Evolutionary conservation across 2,113 vertebrate genomes (phyloP), one percentile per base, ranked within the genome.

Genomic region (Oreotrochilus melanogaster): DNA sequence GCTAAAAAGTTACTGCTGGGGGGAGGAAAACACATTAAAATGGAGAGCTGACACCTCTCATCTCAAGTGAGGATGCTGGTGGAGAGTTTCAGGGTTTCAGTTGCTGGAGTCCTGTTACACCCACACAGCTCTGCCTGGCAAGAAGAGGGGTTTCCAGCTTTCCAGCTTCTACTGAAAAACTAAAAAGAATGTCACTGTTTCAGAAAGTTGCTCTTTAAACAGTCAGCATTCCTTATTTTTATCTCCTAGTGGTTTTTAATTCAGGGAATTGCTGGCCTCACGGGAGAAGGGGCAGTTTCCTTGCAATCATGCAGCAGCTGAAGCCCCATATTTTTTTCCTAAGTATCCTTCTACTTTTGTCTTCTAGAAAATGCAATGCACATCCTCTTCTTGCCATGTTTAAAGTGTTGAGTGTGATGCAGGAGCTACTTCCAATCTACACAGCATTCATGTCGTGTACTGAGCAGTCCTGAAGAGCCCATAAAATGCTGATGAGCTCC

Each of bases 401-500:
- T 72, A 78, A 47, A 93, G 83, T 4, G 31, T 21, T 31, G 60
- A 75, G 78, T 75, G 78, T 45, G 92, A 82, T 82, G 78, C 66
- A 79, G 75, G 31, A 94, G 94, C 92, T 95, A 88, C 93, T 94
- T 96, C 89, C 88, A 95, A 85, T 42, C 74, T 18, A 16, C 11
- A 33, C 25, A 91, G 76, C 89, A n/a, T 48, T 84, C 37, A 71
- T 53, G 71, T 76, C 89, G 30, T 48, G 81, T 42, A 76, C 57
- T 78, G 80, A 93, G 86, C 78, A 65, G 58, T 43, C 50, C 18
- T 15, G 74, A 62, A 62, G 93, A 91, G 89, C n/a, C 70, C 4
- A 10, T 65, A 89, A 95, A 95, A 96, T 79, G 88, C 71, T 94
- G 93, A 91, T 30, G 54, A 81, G 74, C 94, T 92, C 78, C 94